Percentiles rank a stretch among this genome's conserved stretches.
Conservation (phyloP, 2,888 invertebrate species). For the Malthinus seriepunctatus region DNA sequence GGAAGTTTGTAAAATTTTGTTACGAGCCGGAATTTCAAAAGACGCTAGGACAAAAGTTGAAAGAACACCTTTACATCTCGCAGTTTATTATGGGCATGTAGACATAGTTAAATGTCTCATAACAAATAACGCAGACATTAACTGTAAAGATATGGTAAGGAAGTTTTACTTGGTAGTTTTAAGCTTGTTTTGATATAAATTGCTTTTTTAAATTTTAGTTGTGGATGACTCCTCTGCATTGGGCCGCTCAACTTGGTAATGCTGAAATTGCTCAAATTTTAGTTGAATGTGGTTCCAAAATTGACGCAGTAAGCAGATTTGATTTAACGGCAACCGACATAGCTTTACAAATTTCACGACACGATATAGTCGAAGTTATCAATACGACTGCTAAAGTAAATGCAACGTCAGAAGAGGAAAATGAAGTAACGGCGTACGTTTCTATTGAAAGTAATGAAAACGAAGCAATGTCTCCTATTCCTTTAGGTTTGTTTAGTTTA, state of each 20-base stretch:
- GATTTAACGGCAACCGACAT: slow-evolving; percentile 70
- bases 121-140: slow-evolving; percentile 70
- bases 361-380: slow-evolving; percentile 63
- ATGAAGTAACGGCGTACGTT: neutral
- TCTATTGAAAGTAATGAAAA: neutral
- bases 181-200: too few species aligned
- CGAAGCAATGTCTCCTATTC: neutral
- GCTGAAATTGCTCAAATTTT: slow-evolving; percentile 68
- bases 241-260: slow-evolving; percentile 88
- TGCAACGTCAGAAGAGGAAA: neutral
- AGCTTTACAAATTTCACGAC: slow-evolving; percentile 67
- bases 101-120: slow-evolving; percentile 72
- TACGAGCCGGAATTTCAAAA: slow-evolving; percentile 83
- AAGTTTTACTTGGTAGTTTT: too few species aligned
- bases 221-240: slow-evolving; percentile 91
- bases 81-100: slow-evolving; percentile 81
- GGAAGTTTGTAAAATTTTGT: slow-evolving; percentile 77
- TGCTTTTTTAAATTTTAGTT: slow-evolving; percentile 57
- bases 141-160: slow-evolving; percentile 77
- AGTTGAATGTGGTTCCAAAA: slow-evolving; percentile 75
- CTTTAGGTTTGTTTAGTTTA: neutral
- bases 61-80: slow-evolving; percentile 88
- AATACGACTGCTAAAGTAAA: slow-evolving; percentile 45
- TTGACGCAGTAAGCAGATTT: slow-evolving; percentile 70
- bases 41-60: slow-evolving; percentile 93